These are phyloP conservation scores for Percina caprodes DNA, from an alignment of 2,113 vertebrate genomes.

Conservation along the genomic window DNA sequence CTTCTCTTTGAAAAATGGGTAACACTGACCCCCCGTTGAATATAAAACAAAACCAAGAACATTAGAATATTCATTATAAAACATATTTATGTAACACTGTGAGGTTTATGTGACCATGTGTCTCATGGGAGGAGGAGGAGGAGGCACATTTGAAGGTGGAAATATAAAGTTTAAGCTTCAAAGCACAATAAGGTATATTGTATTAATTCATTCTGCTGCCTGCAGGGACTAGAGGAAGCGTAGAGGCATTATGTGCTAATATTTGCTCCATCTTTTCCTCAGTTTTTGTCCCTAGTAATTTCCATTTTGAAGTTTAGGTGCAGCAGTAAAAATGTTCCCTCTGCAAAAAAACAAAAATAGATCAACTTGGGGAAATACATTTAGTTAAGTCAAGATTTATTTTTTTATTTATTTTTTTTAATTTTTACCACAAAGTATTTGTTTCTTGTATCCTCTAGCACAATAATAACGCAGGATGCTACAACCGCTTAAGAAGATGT, in stretches of 20 bases:
- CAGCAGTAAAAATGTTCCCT: conserved; percentile 28
- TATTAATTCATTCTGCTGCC: conserved; percentile 78
- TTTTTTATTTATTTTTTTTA: too few relatives aligned
- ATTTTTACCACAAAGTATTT: conserved; percentile 1
- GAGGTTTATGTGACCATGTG: conserved; percentile 61
- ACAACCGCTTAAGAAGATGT: conserved; percentile 26
- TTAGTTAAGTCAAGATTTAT: neutral
- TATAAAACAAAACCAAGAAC: conserved; percentile 71
- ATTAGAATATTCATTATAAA: conserved; percentile 78
- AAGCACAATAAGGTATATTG: conserved; percentile 74
- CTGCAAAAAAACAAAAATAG: conserved; percentile 32
- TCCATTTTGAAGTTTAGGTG: conserved; percentile 49
- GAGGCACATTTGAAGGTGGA: conserved; percentile 64
- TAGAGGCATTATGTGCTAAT: conserved; percentile 51
- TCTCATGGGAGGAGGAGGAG: conserved; percentile 62
- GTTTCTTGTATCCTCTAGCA: neutral
- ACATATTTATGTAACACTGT: conserved; percentile 76
- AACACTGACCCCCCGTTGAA: conserved; percentile 71
- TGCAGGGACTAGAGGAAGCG: conserved; percentile 67
- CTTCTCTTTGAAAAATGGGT: conserved; percentile 75
- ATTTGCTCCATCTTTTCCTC: conserved; percentile 53
- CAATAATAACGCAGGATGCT: neutral
- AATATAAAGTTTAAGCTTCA: conserved; percentile 76
- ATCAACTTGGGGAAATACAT: conserved; percentile 10
- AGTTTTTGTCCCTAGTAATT: conserved; percentile 51